Base-by-base conservation (phyloP, 2,797 vertebrate genomes). In the Leptoclinus maculatus region DNA sequence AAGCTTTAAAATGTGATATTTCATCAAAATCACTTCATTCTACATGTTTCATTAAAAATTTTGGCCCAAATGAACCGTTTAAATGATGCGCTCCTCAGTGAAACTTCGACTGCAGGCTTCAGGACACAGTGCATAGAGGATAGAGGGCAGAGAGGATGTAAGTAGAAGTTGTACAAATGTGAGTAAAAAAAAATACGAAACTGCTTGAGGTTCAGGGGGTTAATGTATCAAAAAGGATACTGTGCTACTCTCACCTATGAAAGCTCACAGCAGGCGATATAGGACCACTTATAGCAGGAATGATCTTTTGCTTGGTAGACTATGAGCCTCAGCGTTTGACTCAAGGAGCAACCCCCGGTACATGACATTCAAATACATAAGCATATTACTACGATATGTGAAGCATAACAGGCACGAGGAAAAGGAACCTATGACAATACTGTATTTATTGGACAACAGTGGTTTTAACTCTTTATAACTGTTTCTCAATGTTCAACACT, bases 191-290 rank as follows among this genome's bases (percentile, higher is more conserved):
- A 43, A 43, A 5, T 6, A 13, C 3, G 38, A 41, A 8, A n/a
- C 19, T 9, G 19, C 8, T 49, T n/a, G 45, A 21, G n/a, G 49
- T 53, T 53, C 51, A 53, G 51, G 23, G 49, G 49, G 10, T 71
- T 43, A 36, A 66, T 23, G 32, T 57, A 32, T 71, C 29, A 63
- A 60, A 78, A 64, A 57, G 27, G 21, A n/a, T 53, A 14, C 54
- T 67, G 70, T 63, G 71, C 65, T 71, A 34, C 65, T 57, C 66
- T 76, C 68, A 81, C 77, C 79, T 79, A 59, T 54, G 57, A 76
- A 32, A 60, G 51, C 63, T 73, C 34, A 54, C 10, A 72, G 49
- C 60, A 36, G 71, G 60, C 43, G 47, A 64, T 36, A 34, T 5
- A 66, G 29, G 19, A 53, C 21, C 47, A 64, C 69, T 78, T 51